phyloP scores from a whole-genome alignment of 2,888 invertebrate genomes.

The Germaria angustata region DNA sequence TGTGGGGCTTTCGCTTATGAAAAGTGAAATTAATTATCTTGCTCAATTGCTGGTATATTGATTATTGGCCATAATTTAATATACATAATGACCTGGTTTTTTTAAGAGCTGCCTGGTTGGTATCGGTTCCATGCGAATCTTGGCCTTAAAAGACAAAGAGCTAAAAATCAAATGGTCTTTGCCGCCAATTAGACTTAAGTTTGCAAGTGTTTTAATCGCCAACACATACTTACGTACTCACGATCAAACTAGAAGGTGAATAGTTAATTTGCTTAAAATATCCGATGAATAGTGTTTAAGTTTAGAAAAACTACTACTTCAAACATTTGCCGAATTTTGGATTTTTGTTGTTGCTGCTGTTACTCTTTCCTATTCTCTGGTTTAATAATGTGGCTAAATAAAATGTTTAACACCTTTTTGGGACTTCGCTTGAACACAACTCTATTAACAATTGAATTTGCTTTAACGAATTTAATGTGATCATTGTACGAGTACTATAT shows the following conservation, averaged over 20 bases:
- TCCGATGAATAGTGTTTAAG: conserved; percentile 35
- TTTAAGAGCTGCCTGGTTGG: too few species aligned
- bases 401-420: conserved; percentile 66
- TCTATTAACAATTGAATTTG: conserved; percentile 62
- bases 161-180: conserved; percentile 56
- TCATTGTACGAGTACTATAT: too few species aligned
- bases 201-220: conserved; percentile 51
- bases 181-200: conserved; percentile 63
- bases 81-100: conserved; percentile 50
- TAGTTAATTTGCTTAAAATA: neutral
- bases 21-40: conserved; percentile 65
- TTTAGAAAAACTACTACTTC: conserved; percentile 25
- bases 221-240: neutral
- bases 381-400: conserved; percentile 59
- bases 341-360: neutral
- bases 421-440: conserved; percentile 44
- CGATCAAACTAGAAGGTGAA: conserved; percentile 11
- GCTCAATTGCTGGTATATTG: conserved; percentile 18
- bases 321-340: conserved; percentile 59
- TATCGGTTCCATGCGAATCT: conserved; percentile 29
- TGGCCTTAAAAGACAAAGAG: neutral
- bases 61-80: conserved; percentile 31
- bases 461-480: conserved; percentile 47
- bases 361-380: neutral
- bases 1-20: neutral